These are phyloP conservation scores for Netelia melanura DNA, from an alignment of 2,888 invertebrate genomes.

Conservation along the genomic window DNA sequence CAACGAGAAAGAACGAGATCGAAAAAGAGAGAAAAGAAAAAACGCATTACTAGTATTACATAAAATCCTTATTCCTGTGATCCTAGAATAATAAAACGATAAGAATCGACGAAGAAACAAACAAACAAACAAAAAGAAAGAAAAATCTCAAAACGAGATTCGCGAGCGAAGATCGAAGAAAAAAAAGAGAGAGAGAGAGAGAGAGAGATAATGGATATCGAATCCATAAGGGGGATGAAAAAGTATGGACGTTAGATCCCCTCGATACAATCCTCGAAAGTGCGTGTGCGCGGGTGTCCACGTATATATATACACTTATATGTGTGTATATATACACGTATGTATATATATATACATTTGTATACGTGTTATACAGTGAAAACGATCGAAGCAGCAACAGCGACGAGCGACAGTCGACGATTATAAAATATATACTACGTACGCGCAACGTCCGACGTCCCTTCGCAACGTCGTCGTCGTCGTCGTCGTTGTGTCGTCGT, in stretches of 20 bases:
- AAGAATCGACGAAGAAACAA: background rate
- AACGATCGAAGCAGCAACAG: conserved; percentile 20
- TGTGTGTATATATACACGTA: background rate
- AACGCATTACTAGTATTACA: conserved; percentile 5
- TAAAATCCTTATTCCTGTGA: conserved; percentile 38
- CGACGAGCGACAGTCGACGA: conserved; percentile 29
- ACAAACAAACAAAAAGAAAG: background rate
- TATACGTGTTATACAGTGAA: conserved; percentile 25
- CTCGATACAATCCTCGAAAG: conserved; percentile 17
- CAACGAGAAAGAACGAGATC: background rate
- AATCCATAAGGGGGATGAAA: background rate
- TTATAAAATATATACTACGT: conserved; percentile 40
- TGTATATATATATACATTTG: background rate
- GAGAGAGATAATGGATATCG: background rate
- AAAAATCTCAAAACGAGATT: background rate
- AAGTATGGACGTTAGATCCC: background rate
- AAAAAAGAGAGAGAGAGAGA: background rate
- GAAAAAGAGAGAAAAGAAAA: background rate
- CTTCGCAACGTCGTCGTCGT: conserved; percentile 12
- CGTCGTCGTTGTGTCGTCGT: background rate
- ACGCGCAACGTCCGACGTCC: conserved; percentile 22
- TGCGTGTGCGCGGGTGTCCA: conserved; percentile 39
- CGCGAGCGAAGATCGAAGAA: background rate
- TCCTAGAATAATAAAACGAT: conserved; percentile 19
- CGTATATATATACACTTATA: background rate